Evolutionary conservation across 37 sponge, comb jelly and placozoan genomes (phyloP).

Genomic region (Bolinopsis microptera): DNA sequence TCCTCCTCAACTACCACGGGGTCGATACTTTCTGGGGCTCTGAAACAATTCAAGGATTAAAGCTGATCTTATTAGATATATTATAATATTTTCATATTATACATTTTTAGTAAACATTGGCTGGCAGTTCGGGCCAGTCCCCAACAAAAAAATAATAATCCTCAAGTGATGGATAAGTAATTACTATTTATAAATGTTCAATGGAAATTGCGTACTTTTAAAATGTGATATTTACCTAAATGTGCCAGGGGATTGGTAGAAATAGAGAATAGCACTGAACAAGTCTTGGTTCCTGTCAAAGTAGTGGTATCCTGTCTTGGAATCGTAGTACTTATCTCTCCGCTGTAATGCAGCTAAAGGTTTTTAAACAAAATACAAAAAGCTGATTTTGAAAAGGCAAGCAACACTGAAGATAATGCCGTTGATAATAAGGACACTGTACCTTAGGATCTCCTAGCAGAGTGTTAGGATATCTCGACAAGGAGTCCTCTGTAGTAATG

Average conservation of each 20-base stretch:
- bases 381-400: too few relatives aligned
- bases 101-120: too few relatives aligned
- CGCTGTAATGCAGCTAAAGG: not conserved
- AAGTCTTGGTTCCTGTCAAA: constrained; percentile 24
- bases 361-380: too few relatives aligned
- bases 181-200: too few relatives aligned
- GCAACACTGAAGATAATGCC: too few relatives aligned
- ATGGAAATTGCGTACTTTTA: too few relatives aligned
- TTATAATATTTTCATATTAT: too few relatives aligned
- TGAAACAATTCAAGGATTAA: not conserved
- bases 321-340: not conserved
- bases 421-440: too few relatives aligned
- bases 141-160: too few relatives aligned
- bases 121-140: too few relatives aligned
- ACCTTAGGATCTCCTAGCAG: constrained; percentile 21
- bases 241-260: constrained; percentile 39
- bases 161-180: too few relatives aligned
- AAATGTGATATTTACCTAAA: constrained; percentile 2
- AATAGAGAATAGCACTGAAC: constrained; percentile 13
- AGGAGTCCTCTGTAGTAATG: not conserved
- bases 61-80: too few relatives aligned
- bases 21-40: constrained; percentile 19
- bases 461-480: constrained; percentile 12
- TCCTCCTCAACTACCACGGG: not conserved
- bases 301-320: not conserved